Evolutionary conservation across 1,140 invertebrate species (phyloP).

Genomic region (Ganaspis sp.): DNA sequence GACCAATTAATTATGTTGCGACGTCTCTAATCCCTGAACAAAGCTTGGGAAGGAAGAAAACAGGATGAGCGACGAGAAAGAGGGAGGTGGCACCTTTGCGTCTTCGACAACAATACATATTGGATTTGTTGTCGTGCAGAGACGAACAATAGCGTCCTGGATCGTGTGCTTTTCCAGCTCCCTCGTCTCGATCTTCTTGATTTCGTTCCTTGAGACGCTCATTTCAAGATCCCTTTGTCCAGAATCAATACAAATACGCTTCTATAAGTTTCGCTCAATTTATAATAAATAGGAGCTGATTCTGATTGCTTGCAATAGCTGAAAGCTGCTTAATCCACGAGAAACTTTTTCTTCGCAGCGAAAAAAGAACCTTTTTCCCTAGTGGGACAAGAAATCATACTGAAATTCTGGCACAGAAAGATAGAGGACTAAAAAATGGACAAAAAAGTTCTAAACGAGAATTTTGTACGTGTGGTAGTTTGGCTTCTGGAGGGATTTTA

Average conservation of each 20-base stretch:
- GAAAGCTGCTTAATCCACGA: too few species aligned
- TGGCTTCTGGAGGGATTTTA: not conserved
- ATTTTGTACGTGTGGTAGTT: not conserved
- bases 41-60: slow-evolving; percentile 33
- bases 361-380: too few species aligned
- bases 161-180: not conserved
- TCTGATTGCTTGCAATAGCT: too few species aligned
- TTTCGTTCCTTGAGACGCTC: slow-evolving; percentile 37
- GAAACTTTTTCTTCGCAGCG: too few species aligned
- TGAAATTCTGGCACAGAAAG: too few species aligned
- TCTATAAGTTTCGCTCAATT: too few species aligned
- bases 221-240: not conserved
- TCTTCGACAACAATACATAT: slow-evolving; percentile 70
- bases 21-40: slow-evolving; percentile 69
- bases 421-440: too few species aligned
- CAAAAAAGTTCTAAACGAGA: too few species aligned
- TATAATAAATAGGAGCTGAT: too few species aligned
- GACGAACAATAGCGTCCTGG: slow-evolving; percentile 57
- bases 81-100: slow-evolving; percentile 56
- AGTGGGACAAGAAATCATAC: too few species aligned
- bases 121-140: slow-evolving; percentile 60
- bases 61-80: not conserved
- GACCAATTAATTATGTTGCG: slow-evolving; percentile 69
- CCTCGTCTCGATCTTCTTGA: slow-evolving; percentile 49
- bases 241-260: not conserved